phyloP scores from a whole-genome alignment of 2,113 vertebrate species.

The Bostrychus sinensis region DNA sequence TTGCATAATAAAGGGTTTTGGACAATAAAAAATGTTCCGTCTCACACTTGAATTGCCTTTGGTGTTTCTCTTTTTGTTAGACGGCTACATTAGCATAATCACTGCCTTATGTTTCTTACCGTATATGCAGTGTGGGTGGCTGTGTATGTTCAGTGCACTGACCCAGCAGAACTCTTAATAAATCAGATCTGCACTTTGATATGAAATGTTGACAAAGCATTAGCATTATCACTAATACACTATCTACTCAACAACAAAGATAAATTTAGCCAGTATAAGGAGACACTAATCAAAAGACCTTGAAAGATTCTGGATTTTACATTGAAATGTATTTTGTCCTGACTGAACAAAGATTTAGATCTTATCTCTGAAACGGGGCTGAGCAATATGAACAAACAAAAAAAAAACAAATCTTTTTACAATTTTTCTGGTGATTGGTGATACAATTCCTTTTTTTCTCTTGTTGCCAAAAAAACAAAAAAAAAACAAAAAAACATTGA shows the following conservation, averaged over 20 bases:
- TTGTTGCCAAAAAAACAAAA: no score
- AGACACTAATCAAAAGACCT: no score
- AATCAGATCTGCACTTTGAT: constrained; percentile 35
- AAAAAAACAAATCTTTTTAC: no score
- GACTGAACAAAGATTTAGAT: no score
- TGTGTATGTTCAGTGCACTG: constrained; percentile 34
- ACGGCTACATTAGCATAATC: constrained; percentile 64
- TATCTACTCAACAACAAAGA: neutral
- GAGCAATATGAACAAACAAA: no score
- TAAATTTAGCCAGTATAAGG: no score
- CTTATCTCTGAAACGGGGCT: no score
- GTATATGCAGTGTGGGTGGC: constrained; percentile 4
- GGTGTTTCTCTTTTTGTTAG: constrained; percentile 55
- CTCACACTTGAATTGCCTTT: constrained; percentile 57
- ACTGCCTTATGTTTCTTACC: constrained; percentile 55
- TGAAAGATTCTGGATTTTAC: no score
- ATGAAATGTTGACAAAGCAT: constrained; percentile 39
- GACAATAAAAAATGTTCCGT: constrained; percentile 62
- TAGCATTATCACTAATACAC: neutral
- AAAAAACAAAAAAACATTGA: no score
- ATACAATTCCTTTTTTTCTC: no score
- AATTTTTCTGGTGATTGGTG: no score
- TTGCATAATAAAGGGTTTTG: constrained; percentile 62
- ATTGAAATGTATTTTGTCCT: no score
- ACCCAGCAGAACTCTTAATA: constrained; percentile 27